phyloP scores from a whole-genome alignment of 2,888 invertebrate genomes.

The Seira ritae region DNA sequence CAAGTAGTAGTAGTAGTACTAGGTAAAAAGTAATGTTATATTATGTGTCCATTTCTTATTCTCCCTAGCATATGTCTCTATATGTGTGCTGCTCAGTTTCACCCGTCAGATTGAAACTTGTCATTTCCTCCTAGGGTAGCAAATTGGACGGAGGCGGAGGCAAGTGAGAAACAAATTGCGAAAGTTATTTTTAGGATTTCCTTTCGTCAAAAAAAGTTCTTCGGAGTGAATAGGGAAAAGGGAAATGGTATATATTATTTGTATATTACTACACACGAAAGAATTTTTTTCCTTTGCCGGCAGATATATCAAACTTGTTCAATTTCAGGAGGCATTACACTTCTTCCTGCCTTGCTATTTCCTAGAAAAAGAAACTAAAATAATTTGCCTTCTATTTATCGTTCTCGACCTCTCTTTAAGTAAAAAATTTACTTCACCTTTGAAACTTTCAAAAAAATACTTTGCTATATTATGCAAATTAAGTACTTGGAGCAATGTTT shows the following conservation, averaged over 20 bases:
- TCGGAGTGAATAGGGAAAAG: neutral
- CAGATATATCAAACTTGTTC: constrained; percentile 6
- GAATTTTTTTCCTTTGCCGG: neutral
- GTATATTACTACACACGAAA: too few species aligned
- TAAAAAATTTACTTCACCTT: too few species aligned
- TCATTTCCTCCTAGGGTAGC: constrained; percentile 61
- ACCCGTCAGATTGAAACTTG: constrained; percentile 63
- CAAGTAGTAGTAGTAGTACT: neutral
- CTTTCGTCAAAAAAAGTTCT: constrained; percentile 28
- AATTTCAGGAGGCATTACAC: constrained; percentile 12
- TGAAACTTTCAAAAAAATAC: too few species aligned
- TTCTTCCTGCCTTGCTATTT: neutral
- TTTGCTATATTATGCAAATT: too few species aligned
- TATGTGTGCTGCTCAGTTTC: constrained; percentile 45
- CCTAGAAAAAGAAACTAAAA: constrained; percentile 17
- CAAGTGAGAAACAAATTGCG: constrained; percentile 63
- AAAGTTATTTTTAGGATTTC: constrained; percentile 61
- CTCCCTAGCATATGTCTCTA: constrained; percentile 20
- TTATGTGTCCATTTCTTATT: constrained; percentile 32
- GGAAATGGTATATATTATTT: constrained; percentile 16
- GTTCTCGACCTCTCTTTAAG: too few species aligned
- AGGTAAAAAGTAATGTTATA: neutral
- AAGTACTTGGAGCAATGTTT: too few species aligned
- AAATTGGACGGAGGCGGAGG: constrained; percentile 61
- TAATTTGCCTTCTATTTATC: too few species aligned